Percentiles rank a stretch among this genome's conserved stretches.
These are phyloP conservation scores for Myodes glareolus DNA, from an alignment of 2,113 vertebrate species.

Conservation along the genomic window DNA sequence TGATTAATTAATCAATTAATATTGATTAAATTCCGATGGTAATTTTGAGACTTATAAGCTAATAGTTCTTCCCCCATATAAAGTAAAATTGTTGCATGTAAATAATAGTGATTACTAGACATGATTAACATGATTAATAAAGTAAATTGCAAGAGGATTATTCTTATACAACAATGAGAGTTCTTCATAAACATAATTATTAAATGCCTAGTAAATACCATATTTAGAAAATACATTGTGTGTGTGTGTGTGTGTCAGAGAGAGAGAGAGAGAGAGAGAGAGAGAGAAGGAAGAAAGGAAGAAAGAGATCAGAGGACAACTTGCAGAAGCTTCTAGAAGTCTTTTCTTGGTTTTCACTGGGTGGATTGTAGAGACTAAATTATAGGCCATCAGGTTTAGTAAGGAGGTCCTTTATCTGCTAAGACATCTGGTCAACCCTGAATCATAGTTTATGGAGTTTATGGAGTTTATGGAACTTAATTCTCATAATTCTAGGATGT, in stretches of 20 bases:
- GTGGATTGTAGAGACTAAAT: background rate
- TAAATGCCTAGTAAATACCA: background rate
- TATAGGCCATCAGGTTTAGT: background rate
- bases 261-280: background rate
- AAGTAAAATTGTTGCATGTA: slow-evolving; percentile 1
- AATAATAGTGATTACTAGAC: background rate
- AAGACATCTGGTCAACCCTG: background rate
- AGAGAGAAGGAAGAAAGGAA: background rate
- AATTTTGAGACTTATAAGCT: background rate
- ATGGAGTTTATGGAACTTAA: background rate
- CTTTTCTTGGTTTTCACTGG: background rate
- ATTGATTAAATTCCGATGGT: background rate
- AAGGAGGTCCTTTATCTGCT: background rate
- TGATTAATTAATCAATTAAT: too few species aligned
- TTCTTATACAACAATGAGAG: background rate
- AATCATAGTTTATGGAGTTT: background rate
- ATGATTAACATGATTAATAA: slow-evolving; percentile 29
- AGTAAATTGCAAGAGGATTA: background rate
- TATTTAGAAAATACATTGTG: background rate
- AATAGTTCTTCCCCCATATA: background rate
- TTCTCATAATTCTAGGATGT: background rate
- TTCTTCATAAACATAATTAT: background rate
- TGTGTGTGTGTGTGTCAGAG: too few species aligned
- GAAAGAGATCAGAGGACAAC: background rate
- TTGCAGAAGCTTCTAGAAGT: background rate